Evolutionary conservation across 2,888 invertebrate genomes (phyloP), one percentile per base, ranked within the genome.

Genomic region (Alsophila aescularia): DNA sequence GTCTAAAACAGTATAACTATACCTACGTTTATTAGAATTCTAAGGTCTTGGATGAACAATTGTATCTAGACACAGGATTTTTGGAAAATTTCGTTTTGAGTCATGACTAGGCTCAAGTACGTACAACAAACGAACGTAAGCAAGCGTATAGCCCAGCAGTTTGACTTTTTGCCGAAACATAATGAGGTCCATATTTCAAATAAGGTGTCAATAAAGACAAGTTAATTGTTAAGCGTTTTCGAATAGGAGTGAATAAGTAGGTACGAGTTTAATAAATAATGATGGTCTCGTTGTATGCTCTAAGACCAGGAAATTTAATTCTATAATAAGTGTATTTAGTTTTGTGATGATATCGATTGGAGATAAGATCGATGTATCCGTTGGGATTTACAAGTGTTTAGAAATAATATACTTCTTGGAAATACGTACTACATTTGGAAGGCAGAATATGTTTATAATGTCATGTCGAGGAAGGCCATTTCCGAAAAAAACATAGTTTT

Each of bases 291-390:
- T 21, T 34, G 10, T 15, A 24, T 15, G 18, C 13, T 27, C 15
- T 18, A 32, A 13, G 7, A 48, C 8, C 4, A 42, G 48, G 53
- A 48, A 49, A 40, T 52, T 21, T 41, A 29, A 47, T 52, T 40
- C 15, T 34, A 24, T 40, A 39, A 40, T 39, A 34, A 15, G 4
- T 8, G 9, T 16, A 13, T 12, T 10, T 16, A 47, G 34, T 59
- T 55, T 59, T 52, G 36, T 39, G 24, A 12, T 32, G 18, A 21
- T 60, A 43, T 47, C 47, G 62, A 60, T 63, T 52, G 34, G 31
- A 44, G 63, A 63, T 63, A 58, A 56, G 34, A 53, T 56, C 48
- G 24, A 50, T 52, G 31, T 24, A 44, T 18, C 21, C 5, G 44
- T 42, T 40, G 14, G 14, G 53, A 49, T 35, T 53, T 15, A 45